Base-by-base conservation (phyloP, 2,888 invertebrate genomes). In the Heliconius erato region DNA sequence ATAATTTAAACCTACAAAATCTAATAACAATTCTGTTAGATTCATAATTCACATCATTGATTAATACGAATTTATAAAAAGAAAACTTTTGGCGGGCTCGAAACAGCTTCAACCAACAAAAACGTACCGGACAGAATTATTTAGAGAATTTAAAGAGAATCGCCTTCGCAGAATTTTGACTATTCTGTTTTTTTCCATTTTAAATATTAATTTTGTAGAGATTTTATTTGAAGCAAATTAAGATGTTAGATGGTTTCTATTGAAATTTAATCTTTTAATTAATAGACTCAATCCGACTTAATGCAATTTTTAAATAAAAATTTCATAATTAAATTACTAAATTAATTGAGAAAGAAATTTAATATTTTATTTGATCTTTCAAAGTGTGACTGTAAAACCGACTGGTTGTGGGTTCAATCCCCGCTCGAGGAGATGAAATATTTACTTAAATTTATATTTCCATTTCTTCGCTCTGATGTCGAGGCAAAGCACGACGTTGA, bases 101-200 rank as follows among this genome's bases (percentile, higher is more conserved):
- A 11, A 63, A 63, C n/a, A 16, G 14, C 35, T 35, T 76, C 26
- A 76, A 63, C 32, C 26, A 26, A 63, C 59, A 76, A 76, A 76
- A 63, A 76, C n/a, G 40, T 63, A 35, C 76, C 63, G 26, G 35
- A 12, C 40, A 35, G 26, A 76, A 40, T 76, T 72, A 72, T 72
- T 72, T 12, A 40, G n/a, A 32, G 59, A 16, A 19, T 76, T n/a
- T 59, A 63, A 76, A 76, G 9, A 35, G 35, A 2, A 1, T 49
- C 35, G 72, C 72, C 72, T 44, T 72, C 26, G 16, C 35, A 2
- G 32, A 76, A 26, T 63, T 76, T 76, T 14, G n/a, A 14, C 16
- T 63, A n/a, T 12, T 35, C 59, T n/a, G 14, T 40, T 74, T n/a
- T 76, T 35, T 63, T 40, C 40, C 40, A 6, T n/a, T 63, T 28